Percentiles rank a stretch among this genome's conserved stretches.
Evolutionary conservation across 2,888 invertebrate species (phyloP).

Genomic region (Lycophotia porphyrea): DNA sequence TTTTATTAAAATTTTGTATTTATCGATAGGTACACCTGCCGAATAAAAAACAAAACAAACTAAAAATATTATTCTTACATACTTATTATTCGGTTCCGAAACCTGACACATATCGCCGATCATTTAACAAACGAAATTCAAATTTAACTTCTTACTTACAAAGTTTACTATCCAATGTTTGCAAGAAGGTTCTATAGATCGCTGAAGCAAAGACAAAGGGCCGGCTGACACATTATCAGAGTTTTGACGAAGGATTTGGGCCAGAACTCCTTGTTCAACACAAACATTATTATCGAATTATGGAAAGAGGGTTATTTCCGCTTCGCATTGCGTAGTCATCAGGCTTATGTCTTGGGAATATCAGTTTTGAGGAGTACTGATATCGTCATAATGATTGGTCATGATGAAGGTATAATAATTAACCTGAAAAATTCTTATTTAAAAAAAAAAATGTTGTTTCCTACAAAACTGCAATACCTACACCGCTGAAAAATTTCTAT

Average conservation of each 20-base stretch:
- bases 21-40: background rate
- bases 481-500: no score
- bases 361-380: background rate
- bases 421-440: no score
- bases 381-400: background rate
- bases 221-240: slow-evolving; percentile 66
- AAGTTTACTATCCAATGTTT: slow-evolving; percentile 18
- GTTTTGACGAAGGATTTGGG: slow-evolving; percentile 69
- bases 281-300: slow-evolving; percentile 44
- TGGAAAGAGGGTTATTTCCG: slow-evolving; percentile 21
- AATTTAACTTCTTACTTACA: background rate
- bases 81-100: slow-evolving; percentile 34
- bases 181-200: slow-evolving; percentile 18
- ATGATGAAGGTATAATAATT: background rate
- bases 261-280: slow-evolving; percentile 42
- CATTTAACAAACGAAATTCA: slow-evolving; percentile 3
- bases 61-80: background rate
- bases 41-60: background rate
- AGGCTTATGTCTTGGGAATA: background rate
- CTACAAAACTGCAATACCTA: no score
- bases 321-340: slow-evolving; percentile 2
- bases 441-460: no score
- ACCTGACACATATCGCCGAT: background rate
- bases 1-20: background rate
- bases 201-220: slow-evolving; percentile 37